Conservation (phyloP, 1,140 invertebrate genomes). For the Drosophila pseudoobscura region DNA sequence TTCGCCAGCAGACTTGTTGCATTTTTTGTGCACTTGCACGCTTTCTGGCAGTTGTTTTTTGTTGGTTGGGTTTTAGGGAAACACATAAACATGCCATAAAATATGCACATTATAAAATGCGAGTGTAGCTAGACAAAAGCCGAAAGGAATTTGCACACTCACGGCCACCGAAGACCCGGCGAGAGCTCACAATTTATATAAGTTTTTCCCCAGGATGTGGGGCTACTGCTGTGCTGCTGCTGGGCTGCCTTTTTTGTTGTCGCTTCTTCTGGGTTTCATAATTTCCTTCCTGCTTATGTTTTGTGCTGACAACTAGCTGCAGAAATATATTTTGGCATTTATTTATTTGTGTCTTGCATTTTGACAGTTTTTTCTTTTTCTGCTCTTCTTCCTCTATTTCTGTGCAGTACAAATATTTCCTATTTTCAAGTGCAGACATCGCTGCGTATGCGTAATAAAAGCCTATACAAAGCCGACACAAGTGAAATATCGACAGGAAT, state of each 20-base stretch:
- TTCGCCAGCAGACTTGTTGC: slow-evolving; percentile 64
- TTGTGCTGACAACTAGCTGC: slow-evolving; percentile 70
- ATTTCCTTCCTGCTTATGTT: slow-evolving; percentile 68
- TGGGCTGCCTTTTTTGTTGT: slow-evolving; percentile 22
- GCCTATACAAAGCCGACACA: slow-evolving; percentile 21
- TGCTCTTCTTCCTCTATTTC: neutral
- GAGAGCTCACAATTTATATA: slow-evolving; percentile 30
- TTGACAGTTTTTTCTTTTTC: slow-evolving; percentile 66
- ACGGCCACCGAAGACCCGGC: slow-evolving; percentile 25
- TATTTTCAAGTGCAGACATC: slow-evolving; percentile 60
- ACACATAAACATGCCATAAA: slow-evolving; percentile 75
- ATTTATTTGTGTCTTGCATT: slow-evolving; percentile 68
- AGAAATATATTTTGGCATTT: slow-evolving; percentile 70
- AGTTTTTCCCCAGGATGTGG: slow-evolving; percentile 21
- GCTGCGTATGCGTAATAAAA: slow-evolving; percentile 59
- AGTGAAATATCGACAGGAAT: slow-evolving; percentile 10
- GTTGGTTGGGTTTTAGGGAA: slow-evolving; percentile 33
- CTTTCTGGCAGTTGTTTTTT: slow-evolving; percentile 10
- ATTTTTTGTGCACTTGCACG: slow-evolving; percentile 41
- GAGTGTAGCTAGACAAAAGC: slow-evolving; percentile 72
- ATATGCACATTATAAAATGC: slow-evolving; percentile 78
- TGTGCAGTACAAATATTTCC: slow-evolving; percentile 40
- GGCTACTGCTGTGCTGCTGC: slow-evolving; percentile 4
- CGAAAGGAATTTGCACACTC: slow-evolving; percentile 73
- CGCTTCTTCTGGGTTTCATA: slow-evolving; percentile 54